Evolutionary conservation across 2,888 invertebrate species (phyloP).

Genomic region (Meteorus colon): DNA sequence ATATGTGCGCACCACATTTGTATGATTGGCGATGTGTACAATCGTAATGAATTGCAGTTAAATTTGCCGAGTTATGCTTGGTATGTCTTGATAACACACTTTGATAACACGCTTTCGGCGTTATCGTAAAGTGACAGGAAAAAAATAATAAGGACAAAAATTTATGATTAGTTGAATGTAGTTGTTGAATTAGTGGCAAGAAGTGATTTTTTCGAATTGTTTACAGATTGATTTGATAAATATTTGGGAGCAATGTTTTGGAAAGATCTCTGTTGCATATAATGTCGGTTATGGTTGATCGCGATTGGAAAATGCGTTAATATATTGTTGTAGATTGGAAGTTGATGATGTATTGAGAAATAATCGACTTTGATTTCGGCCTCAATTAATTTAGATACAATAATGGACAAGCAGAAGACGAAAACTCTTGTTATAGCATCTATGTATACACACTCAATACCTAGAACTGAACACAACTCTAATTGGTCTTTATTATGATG

Average conservation of each 20-base stretch:
- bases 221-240: constrained; percentile 15
- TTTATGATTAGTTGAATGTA: constrained; percentile 39
- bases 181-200: constrained; percentile 42
- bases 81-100: constrained; percentile 3
- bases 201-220: constrained; percentile 21
- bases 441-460: constrained; percentile 46
- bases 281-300: constrained; percentile 35
- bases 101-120: background rate
- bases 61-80: constrained; percentile 11
- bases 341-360: constrained; percentile 28
- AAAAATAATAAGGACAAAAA: constrained; percentile 18
- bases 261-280: constrained; percentile 31
- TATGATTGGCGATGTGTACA: constrained; percentile 25
- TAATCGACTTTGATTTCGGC: constrained; percentile 44
- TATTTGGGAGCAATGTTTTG: background rate
- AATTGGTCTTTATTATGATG: constrained; percentile 51
- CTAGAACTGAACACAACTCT: constrained; percentile 52
- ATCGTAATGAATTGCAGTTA: constrained; percentile 26
- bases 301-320: constrained; percentile 27
- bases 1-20: constrained; percentile 16
- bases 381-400: constrained; percentile 40
- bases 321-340: constrained; percentile 30
- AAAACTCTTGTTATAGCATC: constrained; percentile 42
- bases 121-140: background rate
- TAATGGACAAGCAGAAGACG: background rate